Conservation (phyloP, 2,113 vertebrate species). For the Melanocharis versteri region DNA sequence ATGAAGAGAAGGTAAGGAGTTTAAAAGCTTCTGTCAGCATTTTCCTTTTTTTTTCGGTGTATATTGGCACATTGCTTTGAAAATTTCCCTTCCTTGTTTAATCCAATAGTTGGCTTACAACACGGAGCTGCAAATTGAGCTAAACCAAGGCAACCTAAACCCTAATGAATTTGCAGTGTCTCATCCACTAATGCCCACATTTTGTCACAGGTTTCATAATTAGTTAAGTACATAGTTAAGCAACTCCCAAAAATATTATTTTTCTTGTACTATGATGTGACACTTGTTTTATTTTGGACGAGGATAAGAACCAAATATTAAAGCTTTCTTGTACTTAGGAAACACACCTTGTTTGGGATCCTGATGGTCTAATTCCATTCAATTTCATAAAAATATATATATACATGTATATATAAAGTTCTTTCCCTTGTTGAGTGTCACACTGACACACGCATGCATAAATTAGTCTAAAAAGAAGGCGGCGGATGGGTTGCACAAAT, state of each 20-base stretch:
- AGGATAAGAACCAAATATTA: neutral
- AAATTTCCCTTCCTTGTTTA: neutral
- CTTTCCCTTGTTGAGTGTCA: neutral
- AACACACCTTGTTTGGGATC: neutral
- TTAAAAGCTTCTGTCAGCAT: neutral
- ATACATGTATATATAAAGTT: neutral
- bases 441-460: accelerated
- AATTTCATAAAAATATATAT: neutral
- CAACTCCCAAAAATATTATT: neutral
- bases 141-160: neutral
- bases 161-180: neutral
- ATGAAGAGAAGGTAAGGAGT: neutral
- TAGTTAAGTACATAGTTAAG: neutral
- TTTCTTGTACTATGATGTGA: neutral
- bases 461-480: neutral
- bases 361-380: neutral
- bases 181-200: neutral
- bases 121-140: neutral
- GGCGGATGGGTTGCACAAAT: neutral
- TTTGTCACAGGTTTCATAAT: neutral
- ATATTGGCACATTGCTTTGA: neutral
- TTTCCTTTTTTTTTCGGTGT: neutral
- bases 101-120: neutral
- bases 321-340: neutral
- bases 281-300: neutral